Base-by-base conservation (phyloP, 2,888 invertebrate genomes). In the Pristionchus fissidentatus region DNA sequence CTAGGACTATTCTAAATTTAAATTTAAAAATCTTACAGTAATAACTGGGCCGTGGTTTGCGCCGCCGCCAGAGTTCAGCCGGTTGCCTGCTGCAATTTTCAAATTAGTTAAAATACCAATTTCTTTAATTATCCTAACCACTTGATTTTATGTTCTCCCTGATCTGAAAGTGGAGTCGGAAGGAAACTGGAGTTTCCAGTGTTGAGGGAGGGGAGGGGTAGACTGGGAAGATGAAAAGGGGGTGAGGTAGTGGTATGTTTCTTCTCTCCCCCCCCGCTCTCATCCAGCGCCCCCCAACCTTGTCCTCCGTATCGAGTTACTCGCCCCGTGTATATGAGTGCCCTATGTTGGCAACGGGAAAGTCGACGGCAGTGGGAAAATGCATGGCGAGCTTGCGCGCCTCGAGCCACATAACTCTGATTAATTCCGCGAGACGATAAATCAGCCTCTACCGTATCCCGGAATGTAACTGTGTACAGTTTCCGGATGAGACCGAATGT, bases 21-120 rank as follows among this genome's bases (percentile, higher is more conserved):
- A 60, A 60, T 60, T 10, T 7, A 62, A 19, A 35, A 66, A n/a
- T n/a, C 70, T 41, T 26, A 43, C 79, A 10, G 80, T 81, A 81
- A 81, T 81, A 29, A 89, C 88, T n/a, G 90, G 89, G 43, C 89
- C 90, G 85, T 89, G 85, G 43, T 84, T 85, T 19, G 8, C 62
- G 26, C 79, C 79, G 26, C 41, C 62, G 38, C 62, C 46, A 35
- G 52, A 57, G 79, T 35, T 41, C 13, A 79, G 79, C 7, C 62
- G 80, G 35, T 60, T 62, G 29, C 46, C 80, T 19, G 43, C 80
- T 62, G 46, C 5, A 81, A 60, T 13, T 10, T 15, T 35, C 38
- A 32, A 0, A 38, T 22, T 35, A 13, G 35, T 32, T 32, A 38
- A 32, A 66, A 66, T 22, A n/a, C n/a, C 15, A 38, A 66, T 35